A percentile compares a stretch with the other conserved stretches of the same genome.
These are phyloP conservation scores for Tauraco erythrolophus DNA, from an alignment of 2,113 vertebrate species.

Conservation along the genomic window DNA sequence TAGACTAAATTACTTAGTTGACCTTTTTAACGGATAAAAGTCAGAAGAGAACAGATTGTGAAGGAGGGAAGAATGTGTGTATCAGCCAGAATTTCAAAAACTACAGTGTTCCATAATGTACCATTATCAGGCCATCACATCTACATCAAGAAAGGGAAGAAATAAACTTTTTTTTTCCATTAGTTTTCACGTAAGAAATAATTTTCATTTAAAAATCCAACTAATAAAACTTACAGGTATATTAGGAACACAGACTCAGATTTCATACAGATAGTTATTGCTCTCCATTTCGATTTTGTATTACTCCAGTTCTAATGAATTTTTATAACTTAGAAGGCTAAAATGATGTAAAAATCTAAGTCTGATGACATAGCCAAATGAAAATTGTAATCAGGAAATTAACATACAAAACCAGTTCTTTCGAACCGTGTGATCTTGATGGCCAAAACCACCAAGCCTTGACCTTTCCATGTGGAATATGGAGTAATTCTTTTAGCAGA, in stretches of 20 bases:
- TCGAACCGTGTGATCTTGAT: neutral
- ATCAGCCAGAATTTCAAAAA: neutral
- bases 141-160: neutral
- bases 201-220: neutral
- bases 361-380: neutral
- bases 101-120: neutral
- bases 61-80: neutral
- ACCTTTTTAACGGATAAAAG: neutral
- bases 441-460: neutral
- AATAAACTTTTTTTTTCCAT: neutral
- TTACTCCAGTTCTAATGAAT: neutral
- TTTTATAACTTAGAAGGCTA: neutral
- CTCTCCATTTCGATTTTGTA: neutral
- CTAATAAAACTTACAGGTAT: neutral
- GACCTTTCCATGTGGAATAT: neutral
- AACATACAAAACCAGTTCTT: neutral
- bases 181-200: neutral
- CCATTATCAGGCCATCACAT: neutral
- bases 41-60: neutral
- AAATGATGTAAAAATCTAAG: neutral
- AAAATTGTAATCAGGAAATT: neutral
- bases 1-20: neutral
- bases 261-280: neutral
- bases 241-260: neutral
- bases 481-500: neutral